Evolutionary conservation across 1,140 invertebrate genomes (phyloP).

Genomic region (Ooceraea biroi): DNA sequence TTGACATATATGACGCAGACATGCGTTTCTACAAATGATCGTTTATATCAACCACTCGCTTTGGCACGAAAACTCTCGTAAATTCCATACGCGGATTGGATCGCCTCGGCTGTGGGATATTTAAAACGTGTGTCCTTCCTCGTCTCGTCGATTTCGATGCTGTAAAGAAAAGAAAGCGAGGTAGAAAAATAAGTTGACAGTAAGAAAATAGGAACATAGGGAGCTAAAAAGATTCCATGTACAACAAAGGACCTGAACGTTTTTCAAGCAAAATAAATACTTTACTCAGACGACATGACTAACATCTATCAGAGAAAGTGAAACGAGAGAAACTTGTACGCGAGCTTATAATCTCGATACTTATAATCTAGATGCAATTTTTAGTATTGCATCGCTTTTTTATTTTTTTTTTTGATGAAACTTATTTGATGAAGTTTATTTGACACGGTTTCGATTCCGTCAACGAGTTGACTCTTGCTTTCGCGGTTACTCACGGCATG

Average conservation of each 20-base stretch:
- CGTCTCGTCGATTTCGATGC: constrained; percentile 20
- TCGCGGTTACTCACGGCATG: not conserved
- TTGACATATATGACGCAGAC: no score
- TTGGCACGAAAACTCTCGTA: constrained; percentile 30
- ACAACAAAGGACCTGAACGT: not conserved
- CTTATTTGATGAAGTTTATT: not conserved
- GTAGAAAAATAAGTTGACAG: not conserved
- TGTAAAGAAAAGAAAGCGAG: not conserved
- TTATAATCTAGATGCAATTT: no score
- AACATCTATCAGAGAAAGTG: not conserved
- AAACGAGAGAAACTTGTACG: not conserved
- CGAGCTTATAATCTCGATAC: not conserved
- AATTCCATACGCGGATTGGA: not conserved
- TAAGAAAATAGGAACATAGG: constrained; percentile 26
- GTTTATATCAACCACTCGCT: constrained; percentile 19
- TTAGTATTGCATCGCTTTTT: no score
- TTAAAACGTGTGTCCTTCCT: constrained; percentile 11
- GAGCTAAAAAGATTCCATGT: constrained; percentile 21
- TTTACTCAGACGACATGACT: not conserved
- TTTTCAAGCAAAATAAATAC: not conserved
- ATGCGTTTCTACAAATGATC: no score
- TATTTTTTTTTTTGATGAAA: not conserved
- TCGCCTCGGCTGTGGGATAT: not conserved
- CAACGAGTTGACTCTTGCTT: not conserved
- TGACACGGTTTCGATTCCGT: not conserved